A percentile compares a stretch with the other conserved stretches of the same genome.
Evolutionary conservation across 2,113 vertebrate genomes (phyloP).

Genomic region (Osmerus eperlanus): DNA sequence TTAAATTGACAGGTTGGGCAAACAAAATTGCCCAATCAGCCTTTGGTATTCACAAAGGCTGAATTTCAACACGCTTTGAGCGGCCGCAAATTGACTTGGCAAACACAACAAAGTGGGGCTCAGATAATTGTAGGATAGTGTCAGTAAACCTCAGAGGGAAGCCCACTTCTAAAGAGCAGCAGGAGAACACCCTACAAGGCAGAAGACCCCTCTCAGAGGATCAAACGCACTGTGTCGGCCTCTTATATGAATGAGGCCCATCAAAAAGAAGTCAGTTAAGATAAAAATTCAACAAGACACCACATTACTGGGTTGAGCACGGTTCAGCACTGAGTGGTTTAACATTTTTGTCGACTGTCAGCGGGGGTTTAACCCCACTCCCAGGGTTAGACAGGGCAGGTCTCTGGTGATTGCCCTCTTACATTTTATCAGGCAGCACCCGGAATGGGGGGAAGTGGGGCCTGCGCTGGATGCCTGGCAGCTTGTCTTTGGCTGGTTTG

Average conservation of each 20-base stretch:
- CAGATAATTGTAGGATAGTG: neutral
- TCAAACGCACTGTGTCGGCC: neutral
- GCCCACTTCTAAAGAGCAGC: neutral
- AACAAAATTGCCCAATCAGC: no score
- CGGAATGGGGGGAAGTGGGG: constrained; percentile 80
- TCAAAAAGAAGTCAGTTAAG: neutral
- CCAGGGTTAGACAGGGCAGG: neutral
- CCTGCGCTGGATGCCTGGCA: constrained; percentile 82
- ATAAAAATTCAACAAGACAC: neutral
- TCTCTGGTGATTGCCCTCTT: constrained; percentile 63
- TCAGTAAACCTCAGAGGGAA: neutral
- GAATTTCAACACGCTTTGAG: neutral
- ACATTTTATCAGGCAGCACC: constrained; percentile 87
- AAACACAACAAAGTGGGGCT: neutral
- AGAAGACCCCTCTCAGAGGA: neutral
- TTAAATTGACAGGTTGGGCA: neutral
- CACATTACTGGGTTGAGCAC: neutral
- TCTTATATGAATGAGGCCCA: neutral
- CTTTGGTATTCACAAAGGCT: neutral
- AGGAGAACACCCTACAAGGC: neutral
- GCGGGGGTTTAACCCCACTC: neutral
- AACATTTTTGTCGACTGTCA: no score
- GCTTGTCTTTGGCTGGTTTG: constrained; percentile 98
- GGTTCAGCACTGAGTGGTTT: neutral
- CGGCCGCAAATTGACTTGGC: neutral